phyloP scores from a whole-genome alignment of 2,113 vertebrate genomes.

The Eublepharis macularius region DNA sequence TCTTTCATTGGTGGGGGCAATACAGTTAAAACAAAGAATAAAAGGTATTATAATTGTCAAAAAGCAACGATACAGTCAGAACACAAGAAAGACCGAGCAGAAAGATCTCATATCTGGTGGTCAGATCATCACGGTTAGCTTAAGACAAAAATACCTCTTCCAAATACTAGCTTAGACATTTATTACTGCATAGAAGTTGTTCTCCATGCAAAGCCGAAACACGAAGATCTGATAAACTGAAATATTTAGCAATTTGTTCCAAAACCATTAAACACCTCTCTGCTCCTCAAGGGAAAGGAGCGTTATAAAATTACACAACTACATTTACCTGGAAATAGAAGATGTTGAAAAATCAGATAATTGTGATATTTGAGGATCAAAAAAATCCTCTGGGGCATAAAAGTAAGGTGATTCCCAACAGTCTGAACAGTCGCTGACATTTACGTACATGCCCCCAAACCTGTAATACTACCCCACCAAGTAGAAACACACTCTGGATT shows the following conservation, averaged over 20 bases:
- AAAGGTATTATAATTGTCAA: not conserved
- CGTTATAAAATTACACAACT: not conserved
- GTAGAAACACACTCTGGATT: not conserved
- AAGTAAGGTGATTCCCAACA: not conserved
- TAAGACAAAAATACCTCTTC: not conserved
- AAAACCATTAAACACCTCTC: not conserved
- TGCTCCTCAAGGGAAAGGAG: not conserved
- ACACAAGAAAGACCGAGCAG: not conserved
- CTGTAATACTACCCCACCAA: not conserved
- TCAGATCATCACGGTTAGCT: no score
- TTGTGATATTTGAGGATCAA: not conserved
- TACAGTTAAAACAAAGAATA: not conserved
- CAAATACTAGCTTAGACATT: no score
- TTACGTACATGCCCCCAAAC: not conserved
- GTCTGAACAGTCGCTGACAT: not conserved
- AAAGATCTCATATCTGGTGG: not conserved
- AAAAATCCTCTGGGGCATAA: not conserved
- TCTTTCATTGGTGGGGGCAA: not conserved
- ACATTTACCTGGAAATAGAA: not conserved
- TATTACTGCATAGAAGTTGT: not conserved
- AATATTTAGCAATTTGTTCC: not conserved
- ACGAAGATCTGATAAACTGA: not conserved
- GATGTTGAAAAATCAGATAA: not conserved
- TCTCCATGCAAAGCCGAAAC: not conserved
- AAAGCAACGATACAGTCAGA: not conserved